These are phyloP conservation scores for Raillietiella orientalis DNA, from an alignment of 2,888 invertebrate species.

Conservation along the genomic window DNA sequence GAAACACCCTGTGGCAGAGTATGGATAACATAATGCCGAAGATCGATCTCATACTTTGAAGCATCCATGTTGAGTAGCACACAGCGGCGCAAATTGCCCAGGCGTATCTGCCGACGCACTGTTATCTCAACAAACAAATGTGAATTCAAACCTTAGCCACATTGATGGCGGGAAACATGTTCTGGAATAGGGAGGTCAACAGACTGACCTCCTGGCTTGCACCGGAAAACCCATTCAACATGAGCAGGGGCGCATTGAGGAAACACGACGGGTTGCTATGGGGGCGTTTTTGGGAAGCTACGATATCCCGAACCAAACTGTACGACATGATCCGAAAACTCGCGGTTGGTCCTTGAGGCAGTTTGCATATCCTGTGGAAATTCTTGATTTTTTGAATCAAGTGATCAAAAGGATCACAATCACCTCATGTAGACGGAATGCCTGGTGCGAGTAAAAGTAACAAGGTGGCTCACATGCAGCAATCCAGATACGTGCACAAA, in stretches of 20 bases:
- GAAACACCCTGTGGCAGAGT: slow-evolving; percentile 67
- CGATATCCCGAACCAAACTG: slow-evolving; percentile 46
- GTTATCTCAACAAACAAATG: slow-evolving; percentile 4
- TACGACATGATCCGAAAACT: slow-evolving; percentile 30
- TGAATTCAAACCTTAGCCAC: slow-evolving; percentile 31
- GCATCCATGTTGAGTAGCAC: slow-evolving; percentile 67
- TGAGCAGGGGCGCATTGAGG: slow-evolving; percentile 15
- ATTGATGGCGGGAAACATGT: slow-evolving; percentile 93
- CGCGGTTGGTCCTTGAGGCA: slow-evolving; percentile 19
- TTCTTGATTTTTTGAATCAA: no score
- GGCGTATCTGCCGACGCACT: slow-evolving; percentile 27
- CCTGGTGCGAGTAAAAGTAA: slow-evolving; percentile 58
- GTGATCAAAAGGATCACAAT: slow-evolving; percentile 7
- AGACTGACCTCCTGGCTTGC: slow-evolving; percentile 64
- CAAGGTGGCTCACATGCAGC: slow-evolving; percentile 70
- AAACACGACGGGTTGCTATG: no score
- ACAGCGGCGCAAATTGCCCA: slow-evolving; percentile 55
- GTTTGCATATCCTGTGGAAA: no score
- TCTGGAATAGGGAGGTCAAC: slow-evolving; percentile 86
- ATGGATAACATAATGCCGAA: slow-evolving; percentile 81
- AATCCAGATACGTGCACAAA: slow-evolving; percentile 3
- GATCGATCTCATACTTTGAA: slow-evolving; percentile 48
- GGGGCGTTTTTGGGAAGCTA: slow-evolving; percentile 51
- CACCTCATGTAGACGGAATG: slow-evolving; percentile 40
- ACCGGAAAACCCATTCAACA: slow-evolving; percentile 35